Base-by-base conservation (phyloP, 2,797 vertebrate species). In the Thaleichthys pacificus region DNA sequence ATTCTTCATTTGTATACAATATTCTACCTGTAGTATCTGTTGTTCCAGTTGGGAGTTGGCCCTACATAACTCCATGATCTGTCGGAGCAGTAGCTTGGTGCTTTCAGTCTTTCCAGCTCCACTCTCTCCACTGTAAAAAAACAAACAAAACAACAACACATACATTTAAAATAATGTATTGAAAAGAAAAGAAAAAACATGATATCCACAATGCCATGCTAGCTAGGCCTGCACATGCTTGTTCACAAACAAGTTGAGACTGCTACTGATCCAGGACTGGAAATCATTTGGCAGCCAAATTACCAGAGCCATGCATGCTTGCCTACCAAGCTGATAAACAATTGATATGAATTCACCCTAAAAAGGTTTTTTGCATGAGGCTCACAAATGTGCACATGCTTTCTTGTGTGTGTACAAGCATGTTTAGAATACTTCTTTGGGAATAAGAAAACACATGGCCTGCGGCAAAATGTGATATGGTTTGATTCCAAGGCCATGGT, bases 31-130 rank as follows among this genome's bases (percentile, higher is more conserved):
- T 56, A 94, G 88, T 67, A 94, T 90, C 80, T 92, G 93, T 75
- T 86, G 92, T 77, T 93, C 92, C 15, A 94, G 86, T 77, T 93
- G 92, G 0, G 79, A 89, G 84, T 93, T 92, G 62, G 91, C 89
- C 57, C 82, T 86, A 79, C 91, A 92, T 0, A 93, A 81, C 62
- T 90, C 86, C 90, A 94, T 93, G 74, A 93, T 86, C 62, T 94
- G 93, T 65, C 87, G 82, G 74, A 94, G 78, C 60, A 94, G 77
- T 0, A 93, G 83, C 64, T 94, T 94, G 0, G 91, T 91, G 84
- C 90, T 94, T 79, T 94, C 93, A 0, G 93, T 94, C 80, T 94
- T 94, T 17, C 93, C 93, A 3, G 93, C 92, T 26, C 93, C 93
- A 0, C 93, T 94, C 77, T 94, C 93, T 56, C 93, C 93, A 17